Evolutionary conservation across 2,797 vertebrate genomes (phyloP).

Genomic region (Diglossa cyanea): DNA sequence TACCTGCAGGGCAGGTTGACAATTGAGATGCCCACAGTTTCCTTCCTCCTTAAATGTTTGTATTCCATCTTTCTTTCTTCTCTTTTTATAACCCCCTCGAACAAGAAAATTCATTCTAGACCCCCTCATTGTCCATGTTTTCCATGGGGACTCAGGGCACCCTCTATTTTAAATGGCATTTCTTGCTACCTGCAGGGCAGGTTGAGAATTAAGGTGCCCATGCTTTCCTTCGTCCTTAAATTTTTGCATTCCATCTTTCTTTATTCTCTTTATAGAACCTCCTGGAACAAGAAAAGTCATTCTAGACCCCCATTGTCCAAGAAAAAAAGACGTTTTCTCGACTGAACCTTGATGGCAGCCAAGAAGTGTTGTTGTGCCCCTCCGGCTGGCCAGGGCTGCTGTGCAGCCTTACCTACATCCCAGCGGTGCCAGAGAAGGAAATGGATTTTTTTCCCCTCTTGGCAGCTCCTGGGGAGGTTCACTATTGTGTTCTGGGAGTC

Average conservation of each 20-base stretch:
- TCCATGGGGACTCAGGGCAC: too few species aligned
- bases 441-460: slow-evolving; percentile 58
- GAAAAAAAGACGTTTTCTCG: neutral
- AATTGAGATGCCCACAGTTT: neutral
- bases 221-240: too few species aligned
- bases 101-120: neutral
- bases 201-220: too few species aligned
- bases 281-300: too few species aligned
- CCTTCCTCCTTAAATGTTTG: neutral
- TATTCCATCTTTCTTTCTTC: neutral
- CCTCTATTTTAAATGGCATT: too few species aligned
- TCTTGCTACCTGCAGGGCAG: too few species aligned
- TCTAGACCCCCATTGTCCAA: neutral
- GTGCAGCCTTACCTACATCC: slow-evolving; percentile 64
- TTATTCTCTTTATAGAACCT: too few species aligned
- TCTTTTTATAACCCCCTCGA: neutral
- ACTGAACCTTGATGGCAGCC: neutral
- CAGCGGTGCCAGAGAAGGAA: slow-evolving; percentile 62
- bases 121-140: neutral
- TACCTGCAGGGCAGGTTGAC: neutral
- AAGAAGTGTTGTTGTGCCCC: neutral
- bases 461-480: slow-evolving; percentile 61
- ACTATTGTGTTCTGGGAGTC: slow-evolving; percentile 68
- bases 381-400: slow-evolving; percentile 3
- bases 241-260: too few species aligned